Conservation (phyloP, 2,113 vertebrate genomes). For the Hypomesus transpacificus region DNA sequence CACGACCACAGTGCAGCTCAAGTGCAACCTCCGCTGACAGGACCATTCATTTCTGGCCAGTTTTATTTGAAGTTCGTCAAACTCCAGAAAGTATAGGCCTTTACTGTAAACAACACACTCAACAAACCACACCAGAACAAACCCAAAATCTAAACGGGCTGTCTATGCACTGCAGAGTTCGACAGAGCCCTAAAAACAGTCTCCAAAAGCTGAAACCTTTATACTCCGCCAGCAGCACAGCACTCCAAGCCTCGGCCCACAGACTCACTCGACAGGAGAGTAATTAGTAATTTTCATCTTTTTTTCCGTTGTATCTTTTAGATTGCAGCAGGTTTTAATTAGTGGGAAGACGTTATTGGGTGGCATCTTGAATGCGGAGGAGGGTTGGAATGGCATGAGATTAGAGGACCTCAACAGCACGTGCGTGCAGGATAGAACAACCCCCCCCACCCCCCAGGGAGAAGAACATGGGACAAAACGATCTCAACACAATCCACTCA, state of each 20-base stretch:
- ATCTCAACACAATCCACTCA: constrained; percentile 55
- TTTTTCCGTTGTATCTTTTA: constrained; percentile 53
- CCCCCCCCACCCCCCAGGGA: constrained; percentile 33
- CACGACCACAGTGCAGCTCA: constrained; percentile 58
- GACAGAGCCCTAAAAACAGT: background rate
- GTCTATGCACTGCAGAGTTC: constrained; percentile 25
- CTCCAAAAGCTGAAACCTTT: too few species aligned
- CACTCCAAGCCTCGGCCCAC: constrained; percentile 26
- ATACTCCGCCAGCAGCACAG: too few species aligned
- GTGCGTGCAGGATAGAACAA: constrained; percentile 56
- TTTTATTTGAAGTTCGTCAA: constrained; percentile 73
- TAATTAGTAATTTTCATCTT: constrained; percentile 59
- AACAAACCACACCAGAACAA: constrained; percentile 74
- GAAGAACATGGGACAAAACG: constrained; percentile 36
- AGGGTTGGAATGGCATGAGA: constrained; percentile 55
- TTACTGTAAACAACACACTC: constrained; percentile 76
- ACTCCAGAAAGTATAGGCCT: constrained; percentile 68
- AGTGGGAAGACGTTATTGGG: constrained; percentile 66
- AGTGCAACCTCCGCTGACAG: constrained; percentile 65
- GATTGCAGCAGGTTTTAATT: constrained; percentile 67
- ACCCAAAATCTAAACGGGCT: constrained; percentile 54
- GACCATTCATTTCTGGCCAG: constrained; percentile 64
- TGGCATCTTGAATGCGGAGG: constrained; percentile 70
- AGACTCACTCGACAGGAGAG: constrained; percentile 61
- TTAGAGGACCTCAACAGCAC: constrained; percentile 58